phyloP scores from a whole-genome alignment of 1,140 invertebrate species.

The Drosophila ambigua region DNA sequence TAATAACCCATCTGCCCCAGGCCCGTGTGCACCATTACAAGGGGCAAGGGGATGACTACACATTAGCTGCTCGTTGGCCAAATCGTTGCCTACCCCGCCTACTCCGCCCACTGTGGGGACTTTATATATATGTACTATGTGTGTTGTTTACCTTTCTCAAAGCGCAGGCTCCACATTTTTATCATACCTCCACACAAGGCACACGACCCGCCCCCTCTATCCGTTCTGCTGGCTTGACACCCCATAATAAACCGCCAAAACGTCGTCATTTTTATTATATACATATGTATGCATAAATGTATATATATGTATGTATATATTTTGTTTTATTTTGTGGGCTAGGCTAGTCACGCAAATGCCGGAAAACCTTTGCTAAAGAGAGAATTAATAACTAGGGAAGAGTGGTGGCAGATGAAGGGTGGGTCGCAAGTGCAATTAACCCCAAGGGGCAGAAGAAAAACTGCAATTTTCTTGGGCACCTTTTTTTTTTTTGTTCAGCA shows the following conservation, averaged over 20 bases:
- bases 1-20: constrained; percentile 1
- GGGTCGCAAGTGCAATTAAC: constrained; percentile 44
- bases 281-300: background rate
- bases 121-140: background rate
- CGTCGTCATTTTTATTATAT: constrained; percentile 85
- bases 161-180: constrained; percentile 35
- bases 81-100: constrained; percentile 22
- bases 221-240: constrained; percentile 3
- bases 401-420: background rate
- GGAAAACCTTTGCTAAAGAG: constrained; percentile 29
- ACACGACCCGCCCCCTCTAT: constrained; percentile 3
- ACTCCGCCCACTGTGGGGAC: constrained; percentile 5
- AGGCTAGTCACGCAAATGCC: constrained; percentile 85
- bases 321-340: constrained; percentile 84
- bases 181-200: constrained; percentile 9
- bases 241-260: constrained; percentile 5
- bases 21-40: background rate
- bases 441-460: constrained; percentile 21
- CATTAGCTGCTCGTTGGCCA: constrained; percentile 66
- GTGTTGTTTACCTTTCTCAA: constrained; percentile 51
- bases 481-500: no score
- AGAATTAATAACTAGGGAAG: background rate
- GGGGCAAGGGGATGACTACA: constrained; percentile 25
- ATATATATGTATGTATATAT: no score
- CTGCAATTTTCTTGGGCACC: constrained; percentile 23